A percentile compares a stretch with the other conserved stretches of the same genome.
These are phyloP conservation scores for Danio kyathit DNA, from an alignment of 2,797 vertebrate species.

Conservation along the genomic window DNA sequence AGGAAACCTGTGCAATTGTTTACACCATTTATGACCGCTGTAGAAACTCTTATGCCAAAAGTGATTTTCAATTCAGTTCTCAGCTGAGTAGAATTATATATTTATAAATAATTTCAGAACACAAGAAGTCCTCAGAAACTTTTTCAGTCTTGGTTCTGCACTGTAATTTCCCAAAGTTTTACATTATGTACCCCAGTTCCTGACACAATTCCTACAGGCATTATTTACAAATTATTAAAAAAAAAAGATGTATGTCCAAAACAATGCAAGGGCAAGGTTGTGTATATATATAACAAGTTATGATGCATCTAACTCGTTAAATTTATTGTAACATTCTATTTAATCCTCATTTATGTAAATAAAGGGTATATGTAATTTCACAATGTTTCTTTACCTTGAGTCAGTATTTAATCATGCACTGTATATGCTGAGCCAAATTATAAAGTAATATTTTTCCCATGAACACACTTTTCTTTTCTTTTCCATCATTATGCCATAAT, in stretches of 20 bases:
- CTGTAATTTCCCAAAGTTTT: constrained; percentile 35
- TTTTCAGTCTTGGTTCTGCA: constrained; percentile 24
- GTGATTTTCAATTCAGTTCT: constrained; percentile 63
- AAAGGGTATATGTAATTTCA: constrained; percentile 86
- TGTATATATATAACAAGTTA: constrained; percentile 81
- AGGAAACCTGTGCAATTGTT: constrained; percentile 71
- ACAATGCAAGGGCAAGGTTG: constrained; percentile 54
- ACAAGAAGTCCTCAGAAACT: constrained; percentile 8
- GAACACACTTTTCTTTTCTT: background rate
- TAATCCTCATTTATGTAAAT: constrained; percentile 89
- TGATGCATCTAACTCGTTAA: constrained; percentile 75
- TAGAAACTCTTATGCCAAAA: constrained; percentile 68
- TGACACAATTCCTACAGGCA: constrained; percentile 29
- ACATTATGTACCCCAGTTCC: constrained; percentile 37
- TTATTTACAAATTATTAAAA: constrained; percentile 17
- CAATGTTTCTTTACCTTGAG: constrained; percentile 61
- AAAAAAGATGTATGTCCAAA: constrained; percentile 28
- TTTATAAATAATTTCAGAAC: constrained; percentile 49
- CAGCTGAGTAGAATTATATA: constrained; percentile 62
- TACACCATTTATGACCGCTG: constrained; percentile 67
- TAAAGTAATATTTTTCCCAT: background rate
- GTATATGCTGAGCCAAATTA: constrained; percentile 17
- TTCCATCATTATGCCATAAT: background rate
- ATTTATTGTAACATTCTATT: constrained; percentile 88
- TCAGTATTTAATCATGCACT: constrained; percentile 32